Percentiles rank a stretch among this genome's conserved stretches.
phyloP scores from a whole-genome alignment of 1,140 invertebrate species.

The Chrysopa pallens region DNA sequence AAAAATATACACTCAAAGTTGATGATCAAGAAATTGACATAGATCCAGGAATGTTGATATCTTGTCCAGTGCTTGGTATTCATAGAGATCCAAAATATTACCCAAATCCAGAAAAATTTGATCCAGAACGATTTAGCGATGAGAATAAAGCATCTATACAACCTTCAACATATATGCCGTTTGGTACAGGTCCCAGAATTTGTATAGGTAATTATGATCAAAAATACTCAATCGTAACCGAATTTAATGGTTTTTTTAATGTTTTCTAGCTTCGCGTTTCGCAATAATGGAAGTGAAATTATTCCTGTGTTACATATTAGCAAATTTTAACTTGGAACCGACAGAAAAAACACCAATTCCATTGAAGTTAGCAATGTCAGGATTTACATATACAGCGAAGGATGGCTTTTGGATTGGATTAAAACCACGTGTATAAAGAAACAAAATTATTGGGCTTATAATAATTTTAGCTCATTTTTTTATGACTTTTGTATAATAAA shows the following conservation, averaged over 20 bases:
- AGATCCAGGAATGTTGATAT: conserved; percentile 20
- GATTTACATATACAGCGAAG: no score
- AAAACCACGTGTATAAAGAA: no score
- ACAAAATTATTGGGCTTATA: no score
- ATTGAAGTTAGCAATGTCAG: background rate
- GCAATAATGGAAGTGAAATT: conserved; percentile 1
- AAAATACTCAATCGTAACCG: no score
- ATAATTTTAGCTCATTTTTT: no score
- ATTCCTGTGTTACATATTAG: background rate
- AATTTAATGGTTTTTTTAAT: background rate
- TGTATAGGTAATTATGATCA: conserved; percentile 36
- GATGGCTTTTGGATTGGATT: no score
- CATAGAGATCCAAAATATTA: conserved; percentile 33
- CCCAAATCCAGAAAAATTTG: conserved; percentile 31
- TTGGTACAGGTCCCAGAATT: conserved; percentile 40
- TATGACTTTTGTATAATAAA: no score
- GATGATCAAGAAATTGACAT: background rate
- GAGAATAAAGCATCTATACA: conserved; percentile 30
- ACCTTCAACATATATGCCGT: conserved; percentile 35
- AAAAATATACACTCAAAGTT: conserved; percentile 7
- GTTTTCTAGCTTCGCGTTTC: background rate
- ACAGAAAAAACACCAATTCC: background rate
- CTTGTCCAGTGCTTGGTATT: conserved; percentile 27
- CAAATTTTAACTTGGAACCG: background rate
- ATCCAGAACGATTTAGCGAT: conserved; percentile 36